A percentile compares a stretch with the other conserved stretches of the same genome.
These are phyloP conservation scores for Hemichromis elongatus DNA, from an alignment of 2,113 vertebrate species.

Conservation along the genomic window DNA sequence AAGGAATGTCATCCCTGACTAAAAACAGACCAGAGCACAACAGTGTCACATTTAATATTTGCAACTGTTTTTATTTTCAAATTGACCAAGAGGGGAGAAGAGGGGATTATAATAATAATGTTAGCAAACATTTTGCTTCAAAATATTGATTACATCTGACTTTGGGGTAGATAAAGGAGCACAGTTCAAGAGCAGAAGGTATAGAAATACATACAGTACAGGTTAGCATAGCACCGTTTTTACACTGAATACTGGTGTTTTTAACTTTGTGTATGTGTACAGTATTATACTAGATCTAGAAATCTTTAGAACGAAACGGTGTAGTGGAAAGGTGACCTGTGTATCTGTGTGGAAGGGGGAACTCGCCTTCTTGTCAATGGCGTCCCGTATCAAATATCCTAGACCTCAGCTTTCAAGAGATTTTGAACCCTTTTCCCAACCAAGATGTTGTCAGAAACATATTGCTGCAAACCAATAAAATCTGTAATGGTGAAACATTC, in stretches of 20 bases:
- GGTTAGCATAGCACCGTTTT: constrained; percentile 70
- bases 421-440: not conserved
- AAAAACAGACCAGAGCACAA: not conserved
- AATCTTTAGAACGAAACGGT: constrained; percentile 41
- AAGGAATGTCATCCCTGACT: not conserved
- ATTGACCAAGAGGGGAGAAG: constrained; percentile 54
- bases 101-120: constrained; percentile 48
- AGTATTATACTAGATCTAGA: constrained; percentile 47
- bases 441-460: not conserved
- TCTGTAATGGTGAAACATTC: constrained; percentile 30
- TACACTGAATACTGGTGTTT: constrained; percentile 68
- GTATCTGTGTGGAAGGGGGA: constrained; percentile 1
- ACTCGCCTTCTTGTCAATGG: not conserved
- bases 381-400: constrained; percentile 34
- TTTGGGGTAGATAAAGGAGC: constrained; percentile 68
- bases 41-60: constrained; percentile 47
- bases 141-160: constrained; percentile 69
- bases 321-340: constrained; percentile 36
- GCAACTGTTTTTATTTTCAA: constrained; percentile 71
- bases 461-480: constrained; percentile 1
- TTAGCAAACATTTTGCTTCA: constrained; percentile 64
- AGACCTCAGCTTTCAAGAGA: constrained; percentile 10
- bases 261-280: constrained; percentile 56
- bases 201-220: constrained; percentile 68
- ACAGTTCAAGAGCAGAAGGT: constrained; percentile 64